Percentiles rank a stretch among this genome's conserved stretches.
These are phyloP conservation scores for Odontomachus brunneus DNA, from an alignment of 1,140 invertebrate species.

Conservation along the genomic window DNA sequence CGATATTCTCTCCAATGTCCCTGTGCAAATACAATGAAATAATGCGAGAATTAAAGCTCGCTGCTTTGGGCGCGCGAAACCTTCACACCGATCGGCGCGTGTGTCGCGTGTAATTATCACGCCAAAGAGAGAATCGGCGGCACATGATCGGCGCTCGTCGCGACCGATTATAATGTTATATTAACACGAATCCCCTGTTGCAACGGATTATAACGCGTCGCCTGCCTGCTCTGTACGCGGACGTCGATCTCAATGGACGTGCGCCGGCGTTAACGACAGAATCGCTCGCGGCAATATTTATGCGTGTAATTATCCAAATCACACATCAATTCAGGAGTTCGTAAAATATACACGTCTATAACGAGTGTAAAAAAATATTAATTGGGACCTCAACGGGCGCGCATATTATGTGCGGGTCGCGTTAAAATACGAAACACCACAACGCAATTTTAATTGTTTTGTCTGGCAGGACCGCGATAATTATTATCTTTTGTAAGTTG, in stretches of 20 bases:
- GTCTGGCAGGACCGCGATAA: no score
- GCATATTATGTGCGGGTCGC: no score
- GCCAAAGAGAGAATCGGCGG: not conserved
- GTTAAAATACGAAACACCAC: no score
- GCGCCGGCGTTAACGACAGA: not conserved
- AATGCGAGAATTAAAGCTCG: not conserved
- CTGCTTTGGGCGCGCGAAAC: not conserved
- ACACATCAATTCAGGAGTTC: not conserved
- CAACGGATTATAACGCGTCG: not conserved
- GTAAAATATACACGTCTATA: not conserved
- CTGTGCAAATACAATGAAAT: not conserved
- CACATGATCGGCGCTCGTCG: not conserved
- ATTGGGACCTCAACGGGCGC: no score
- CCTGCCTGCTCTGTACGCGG: not conserved
- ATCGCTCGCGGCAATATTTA: conserved; percentile 1
- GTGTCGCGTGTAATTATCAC: not conserved
- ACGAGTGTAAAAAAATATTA: not conserved
- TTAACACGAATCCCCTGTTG: conserved; percentile 12
- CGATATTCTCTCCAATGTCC: not conserved
- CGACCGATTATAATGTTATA: conserved; percentile 8
- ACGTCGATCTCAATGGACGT: not conserved
- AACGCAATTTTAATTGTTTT: no score
- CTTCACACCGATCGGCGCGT: not conserved
- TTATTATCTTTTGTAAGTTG: not conserved
- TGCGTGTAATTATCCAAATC: not conserved